Conservation (phyloP, 2,113 vertebrate genomes). For the Himantopus leucocephalus region DNA sequence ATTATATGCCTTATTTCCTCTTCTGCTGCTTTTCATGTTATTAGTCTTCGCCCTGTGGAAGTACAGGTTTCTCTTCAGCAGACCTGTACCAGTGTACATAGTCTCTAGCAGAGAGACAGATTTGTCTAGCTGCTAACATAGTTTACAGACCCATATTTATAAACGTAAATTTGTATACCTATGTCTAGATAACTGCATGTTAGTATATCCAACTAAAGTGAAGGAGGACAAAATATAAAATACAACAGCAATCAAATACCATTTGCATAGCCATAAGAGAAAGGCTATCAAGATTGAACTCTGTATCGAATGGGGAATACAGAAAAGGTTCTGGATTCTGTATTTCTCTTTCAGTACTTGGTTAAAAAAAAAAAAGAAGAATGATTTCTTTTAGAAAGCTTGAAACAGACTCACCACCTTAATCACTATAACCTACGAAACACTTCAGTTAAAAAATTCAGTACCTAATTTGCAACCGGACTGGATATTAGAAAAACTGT, state of each 20-base stretch:
- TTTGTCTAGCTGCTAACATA: not conserved
- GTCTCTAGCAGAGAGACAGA: not conserved
- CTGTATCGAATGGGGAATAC: rapidly evolving
- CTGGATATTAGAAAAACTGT: not conserved
- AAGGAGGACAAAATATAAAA: not conserved
- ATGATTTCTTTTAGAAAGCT: not conserved
- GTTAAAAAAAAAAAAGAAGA: not conserved
- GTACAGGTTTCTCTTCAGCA: not conserved
- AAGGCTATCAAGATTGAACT: not conserved
- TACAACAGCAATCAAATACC: rapidly evolving
- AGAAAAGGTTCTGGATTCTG: not conserved
- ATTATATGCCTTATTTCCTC: not conserved
- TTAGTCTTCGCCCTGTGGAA: not conserved
- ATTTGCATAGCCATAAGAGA: not conserved
- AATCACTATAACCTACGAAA: not conserved
- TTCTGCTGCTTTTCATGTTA: not conserved
- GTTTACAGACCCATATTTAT: not conserved
- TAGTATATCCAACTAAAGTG: not conserved
- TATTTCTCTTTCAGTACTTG: not conserved
- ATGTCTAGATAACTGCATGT: not conserved
- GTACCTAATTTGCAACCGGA: not conserved
- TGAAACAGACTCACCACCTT: not conserved
- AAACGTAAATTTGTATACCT: not conserved
- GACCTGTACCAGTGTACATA: rapidly evolving
- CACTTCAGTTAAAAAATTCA: not conserved